These are phyloP conservation scores for Epizoanthus illoricatus DNA, from an alignment of 92 coral and sea anemone species.

Conservation along the genomic window DNA sequence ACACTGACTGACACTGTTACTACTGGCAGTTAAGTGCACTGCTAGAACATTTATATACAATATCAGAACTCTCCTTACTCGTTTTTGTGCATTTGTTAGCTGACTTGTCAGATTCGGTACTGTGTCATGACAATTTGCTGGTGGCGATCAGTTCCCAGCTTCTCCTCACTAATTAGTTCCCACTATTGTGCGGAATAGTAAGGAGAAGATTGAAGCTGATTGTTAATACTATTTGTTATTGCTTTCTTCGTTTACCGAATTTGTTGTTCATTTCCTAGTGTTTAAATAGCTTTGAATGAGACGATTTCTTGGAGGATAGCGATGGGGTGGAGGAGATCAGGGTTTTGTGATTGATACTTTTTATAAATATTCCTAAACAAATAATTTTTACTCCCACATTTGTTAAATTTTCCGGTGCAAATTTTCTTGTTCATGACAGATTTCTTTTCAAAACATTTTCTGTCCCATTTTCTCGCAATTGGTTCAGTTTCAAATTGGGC, in stretches of 20 bases:
- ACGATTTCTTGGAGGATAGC: neutral
- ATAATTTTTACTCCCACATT: neutral
- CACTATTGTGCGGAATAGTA: no score
- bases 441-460: neutral
- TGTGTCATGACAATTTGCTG: neutral
- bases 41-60: no score
- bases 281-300: neutral
- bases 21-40: neutral
- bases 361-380: no score
- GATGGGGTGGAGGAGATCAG: neutral
- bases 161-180: neutral
- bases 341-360: neutral
- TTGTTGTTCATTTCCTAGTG: no score
- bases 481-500: no score
- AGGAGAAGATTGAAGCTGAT: no score
- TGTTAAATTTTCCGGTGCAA: neutral
- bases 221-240: neutral
- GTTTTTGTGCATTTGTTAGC: no score
- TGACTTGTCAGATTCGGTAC: neutral
- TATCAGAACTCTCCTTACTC: no score
- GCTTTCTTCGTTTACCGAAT: neutral
- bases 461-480: neutral
- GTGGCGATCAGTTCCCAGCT: neutral
- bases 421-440: no score
- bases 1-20: neutral